phyloP scores from a whole-genome alignment of 2,113 vertebrate species.

The Elgaria multicarinata region DNA sequence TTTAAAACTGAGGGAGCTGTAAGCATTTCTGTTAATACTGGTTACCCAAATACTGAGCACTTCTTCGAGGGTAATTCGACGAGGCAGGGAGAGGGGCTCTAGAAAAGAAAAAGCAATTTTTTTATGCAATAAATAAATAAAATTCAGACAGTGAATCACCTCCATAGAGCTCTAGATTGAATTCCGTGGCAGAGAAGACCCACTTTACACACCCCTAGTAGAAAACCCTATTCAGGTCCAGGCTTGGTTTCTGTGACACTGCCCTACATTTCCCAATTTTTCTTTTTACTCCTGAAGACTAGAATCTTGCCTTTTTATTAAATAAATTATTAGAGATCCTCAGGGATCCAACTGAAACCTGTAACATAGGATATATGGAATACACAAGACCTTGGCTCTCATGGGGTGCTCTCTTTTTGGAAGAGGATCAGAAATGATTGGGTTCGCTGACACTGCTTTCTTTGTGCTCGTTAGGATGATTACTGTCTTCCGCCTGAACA shows the following conservation, averaged over 20 bases:
- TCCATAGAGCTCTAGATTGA: too few species aligned
- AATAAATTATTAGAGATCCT: not conserved
- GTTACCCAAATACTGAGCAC: too few species aligned
- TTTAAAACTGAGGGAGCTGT: too few species aligned
- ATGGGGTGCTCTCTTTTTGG: not conserved
- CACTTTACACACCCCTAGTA: too few species aligned
- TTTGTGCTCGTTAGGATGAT: constrained; percentile 73
- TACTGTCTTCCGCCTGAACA: constrained; percentile 80
- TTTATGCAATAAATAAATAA: too few species aligned
- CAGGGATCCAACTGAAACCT: not conserved
- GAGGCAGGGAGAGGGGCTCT: too few species aligned
- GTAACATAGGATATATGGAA: not conserved
- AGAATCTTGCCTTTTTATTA: not conserved
- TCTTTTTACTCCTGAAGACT: not conserved
- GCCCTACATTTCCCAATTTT: not conserved
- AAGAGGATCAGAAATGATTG: not conserved
- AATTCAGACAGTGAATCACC: too few species aligned
- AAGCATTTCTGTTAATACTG: too few species aligned
- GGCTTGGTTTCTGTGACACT: not conserved
- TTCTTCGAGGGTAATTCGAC: too few species aligned
- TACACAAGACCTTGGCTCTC: not conserved
- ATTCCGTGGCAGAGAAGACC: too few species aligned
- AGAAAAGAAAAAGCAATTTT: too few species aligned
- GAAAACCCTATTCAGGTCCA: not conserved
- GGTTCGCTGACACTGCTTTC: constrained; percentile 30